Base-by-base conservation (phyloP, 2,888 invertebrate species). In the Lymantria dispar region DNA sequence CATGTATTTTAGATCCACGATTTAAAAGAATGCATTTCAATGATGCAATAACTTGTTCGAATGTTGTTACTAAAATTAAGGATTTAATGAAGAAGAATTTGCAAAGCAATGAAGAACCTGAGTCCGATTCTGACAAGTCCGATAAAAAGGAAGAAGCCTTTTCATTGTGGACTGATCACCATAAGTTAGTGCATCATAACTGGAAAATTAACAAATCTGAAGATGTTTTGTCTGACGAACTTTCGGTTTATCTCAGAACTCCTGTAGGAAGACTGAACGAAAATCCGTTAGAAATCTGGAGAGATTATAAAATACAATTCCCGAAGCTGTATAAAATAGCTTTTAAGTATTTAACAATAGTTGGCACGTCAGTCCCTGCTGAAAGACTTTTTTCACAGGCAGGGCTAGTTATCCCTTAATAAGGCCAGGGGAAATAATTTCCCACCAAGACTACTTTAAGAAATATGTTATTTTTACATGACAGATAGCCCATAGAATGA, bases 71-170 rank as follows among this genome's bases (percentile, higher is more conserved):
- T 22, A 51, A 60, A 52, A 47, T 54, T 47, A 45, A 42, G 42
- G 45, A 42, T 1, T 22, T 43, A 0, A 38, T 43, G 8, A 38
- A 38, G 13, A 43, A 48, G 22, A 37, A 13, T 33, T 39, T 41
- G 14, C 42, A 43, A 37, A 37, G 11, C 3, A 13, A 5, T 0
- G 43, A 48, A 42, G 38, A 50, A 43, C 12, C 12, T 33, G 62
- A 63, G 54, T 64, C 64, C 45, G 64, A 64, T 50, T 64, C 70
- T 29, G 64, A 64, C 53, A 72, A 66, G 30, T 67, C 62, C 1
- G 62, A 67, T 37, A 61, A 64, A 64, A 50, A 53, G 46, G 56
- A 37, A 47, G 29, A 47, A 13, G 55, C 50, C 59, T 55, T 47
- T 47, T 51, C 52, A 60, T 49, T 68, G 44, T 70, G 66, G 63